A percentile compares a stretch with the other conserved stretches of the same genome.
Evolutionary conservation across 2,113 vertebrate species (phyloP).

Genomic region (Prolemur simus): DNA sequence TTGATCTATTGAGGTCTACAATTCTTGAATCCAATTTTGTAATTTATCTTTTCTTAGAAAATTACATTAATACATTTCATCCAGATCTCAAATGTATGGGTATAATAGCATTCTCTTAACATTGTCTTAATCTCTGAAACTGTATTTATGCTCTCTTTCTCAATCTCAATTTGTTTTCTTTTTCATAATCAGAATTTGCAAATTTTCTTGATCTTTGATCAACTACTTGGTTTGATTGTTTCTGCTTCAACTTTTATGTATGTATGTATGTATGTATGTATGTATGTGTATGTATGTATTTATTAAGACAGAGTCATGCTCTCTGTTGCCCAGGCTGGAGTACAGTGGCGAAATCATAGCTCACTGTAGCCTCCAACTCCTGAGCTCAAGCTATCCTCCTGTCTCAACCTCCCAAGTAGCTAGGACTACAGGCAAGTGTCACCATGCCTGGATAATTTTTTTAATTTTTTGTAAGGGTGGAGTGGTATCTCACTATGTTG

Average conservation of each 20-base stretch:
- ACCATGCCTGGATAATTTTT: too few relatives aligned
- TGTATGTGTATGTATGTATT: too few relatives aligned
- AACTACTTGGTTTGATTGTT: not conserved
- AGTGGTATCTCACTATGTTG: too few relatives aligned
- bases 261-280: too few relatives aligned
- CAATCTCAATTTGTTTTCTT: constrained; percentile 17
- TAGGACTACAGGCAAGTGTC: too few relatives aligned
- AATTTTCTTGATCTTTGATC: not conserved
- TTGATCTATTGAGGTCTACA: not conserved
- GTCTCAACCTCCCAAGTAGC: too few relatives aligned
- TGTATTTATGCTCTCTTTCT: not conserved
- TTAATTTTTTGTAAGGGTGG: too few relatives aligned
- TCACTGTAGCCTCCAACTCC: too few relatives aligned
- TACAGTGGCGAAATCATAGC: too few relatives aligned
- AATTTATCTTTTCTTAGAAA: constrained; percentile 38
- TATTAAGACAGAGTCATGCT: too few relatives aligned
- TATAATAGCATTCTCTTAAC: not conserved
- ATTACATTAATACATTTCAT: not conserved
- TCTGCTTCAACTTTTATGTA: not conserved
- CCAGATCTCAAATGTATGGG: not conserved
- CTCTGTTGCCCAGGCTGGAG: too few relatives aligned
- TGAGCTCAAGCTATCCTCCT: too few relatives aligned
- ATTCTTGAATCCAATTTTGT: not conserved
- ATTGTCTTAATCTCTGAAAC: not conserved
- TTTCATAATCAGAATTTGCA: not conserved